Evolutionary conservation across 2,113 vertebrate species (phyloP).

Genomic region (Ondatra zibethicus): DNA sequence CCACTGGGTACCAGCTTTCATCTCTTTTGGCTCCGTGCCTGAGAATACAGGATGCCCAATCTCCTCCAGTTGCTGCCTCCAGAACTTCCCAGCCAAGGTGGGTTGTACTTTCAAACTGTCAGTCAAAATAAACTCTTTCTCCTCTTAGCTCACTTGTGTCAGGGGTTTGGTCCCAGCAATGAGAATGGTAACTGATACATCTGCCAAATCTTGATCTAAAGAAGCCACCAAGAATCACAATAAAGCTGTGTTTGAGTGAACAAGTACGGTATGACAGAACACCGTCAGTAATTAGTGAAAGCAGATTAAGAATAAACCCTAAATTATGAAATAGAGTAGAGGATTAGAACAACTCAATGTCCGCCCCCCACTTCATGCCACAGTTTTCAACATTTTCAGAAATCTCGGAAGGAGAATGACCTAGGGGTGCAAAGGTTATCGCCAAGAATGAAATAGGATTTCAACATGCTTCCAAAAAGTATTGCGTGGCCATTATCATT

Average conservation of each 20-base stretch:
- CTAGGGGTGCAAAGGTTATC: slow-evolving; percentile 15
- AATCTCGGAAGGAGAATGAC: not conserved
- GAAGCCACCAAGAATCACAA: not conserved
- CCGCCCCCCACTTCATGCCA: too few species aligned
- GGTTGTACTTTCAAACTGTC: not conserved
- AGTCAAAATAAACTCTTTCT: not conserved
- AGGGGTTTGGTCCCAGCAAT: not conserved
- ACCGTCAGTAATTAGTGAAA: not conserved
- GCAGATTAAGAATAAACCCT: not conserved
- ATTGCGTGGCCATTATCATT: slow-evolving; percentile 17
- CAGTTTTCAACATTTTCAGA: not conserved
- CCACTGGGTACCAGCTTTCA: too few species aligned
- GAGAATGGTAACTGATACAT: not conserved
- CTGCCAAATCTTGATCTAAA: not conserved
- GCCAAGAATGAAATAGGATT: slow-evolving; percentile 42
- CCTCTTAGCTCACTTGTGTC: not conserved
- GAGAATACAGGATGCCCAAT: not conserved
- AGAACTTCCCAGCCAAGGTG: not conserved
- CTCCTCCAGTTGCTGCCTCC: not conserved
- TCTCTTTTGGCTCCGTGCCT: not conserved
- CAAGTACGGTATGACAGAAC: not conserved
- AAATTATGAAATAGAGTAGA: not conserved
- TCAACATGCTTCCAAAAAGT: slow-evolving; percentile 47
- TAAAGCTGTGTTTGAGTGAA: not conserved
- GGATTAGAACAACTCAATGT: not conserved